Base-by-base conservation (phyloP, 2,888 invertebrate genomes). In the Limulus polyphemus region DNA sequence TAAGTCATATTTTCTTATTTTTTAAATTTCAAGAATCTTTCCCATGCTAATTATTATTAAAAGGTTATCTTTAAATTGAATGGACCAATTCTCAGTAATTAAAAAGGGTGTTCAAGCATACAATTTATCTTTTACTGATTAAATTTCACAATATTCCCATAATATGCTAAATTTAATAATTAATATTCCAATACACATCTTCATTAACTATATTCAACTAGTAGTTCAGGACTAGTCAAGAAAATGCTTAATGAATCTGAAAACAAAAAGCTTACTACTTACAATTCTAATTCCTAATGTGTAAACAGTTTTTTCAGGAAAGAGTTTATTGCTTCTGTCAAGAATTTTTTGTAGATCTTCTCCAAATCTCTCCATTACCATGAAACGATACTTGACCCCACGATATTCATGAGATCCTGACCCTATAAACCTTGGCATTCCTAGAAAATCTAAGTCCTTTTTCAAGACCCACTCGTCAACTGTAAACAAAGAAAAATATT, bases 281-380 rank as follows among this genome's bases (percentile, higher is more conserved):
- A 68, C 89, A 74, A 94, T 86, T 79, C 93, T 89, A 67, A 87
- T 79, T 9, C 88, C 88, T 67, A 94, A 79, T 59, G 85, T 82
- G 67, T 88, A 81, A 54, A 90, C 86, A 67, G 89, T 86, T 77
- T 88, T 88, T 49, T 85, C 77, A 63, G 88, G 85, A 65, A 97
- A 83, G 2, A 75, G 75, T 62, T 82, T 81, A 70, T 81, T 82
- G 62, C 83, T 81, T 65, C 54, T 59, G 49, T 85, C 80, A 62
- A 94, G 86, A 50, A 92, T 77, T 76, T 90, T 88, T 72, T 92
- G 78, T 55, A 97, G 79, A 76, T 95, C 94, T 62, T 84, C 82
- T 68, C 90, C 88, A 75, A 88, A 97, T 66, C 90, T 84, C 7
- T 93, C 91, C 74, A 99, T 82, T n/a, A 98, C 88, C 69, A 99